Evolutionary conservation across 2,888 invertebrate species (phyloP), one percentile per base, ranked within the genome.

Genomic region (Erebia aethiops): DNA sequence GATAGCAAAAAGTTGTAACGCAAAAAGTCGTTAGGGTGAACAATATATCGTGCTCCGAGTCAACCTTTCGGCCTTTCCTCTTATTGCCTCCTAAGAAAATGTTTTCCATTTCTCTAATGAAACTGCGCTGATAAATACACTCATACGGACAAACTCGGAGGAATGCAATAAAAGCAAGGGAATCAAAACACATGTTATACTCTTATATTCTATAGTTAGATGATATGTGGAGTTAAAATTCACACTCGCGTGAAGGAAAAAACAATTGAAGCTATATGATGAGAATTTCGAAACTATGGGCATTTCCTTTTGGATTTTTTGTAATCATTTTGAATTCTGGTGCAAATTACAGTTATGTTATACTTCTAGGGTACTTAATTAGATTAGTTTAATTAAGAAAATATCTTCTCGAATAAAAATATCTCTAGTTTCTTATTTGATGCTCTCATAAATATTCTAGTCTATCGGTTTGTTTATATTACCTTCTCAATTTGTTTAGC

Each of bases 61-160:
- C 16, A 52, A 52, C 52, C 56, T 57, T 21, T 14, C 26, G 14
- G 11, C 57, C 35, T 41, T 60, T 41, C 41, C 16, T 43, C 60
- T 60, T 41, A 60, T 60, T 60, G 16, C 60, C 41, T 60, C 60
- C 41, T 41, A 60, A 60, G 41, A 60, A 41, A 60, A 60, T 60
- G 16, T 60, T 41, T 41, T 16, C 16, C 43, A 16, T 41, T 60
- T 16, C 60, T 60, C 41, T 60, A 60, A 60, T 60, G 60, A 60
- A 60, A 60, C 60, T 60, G 60, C 16, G 11, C 41, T 41, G 16
- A 60, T 43, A 60, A 60, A 41, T 43, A 60, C 41, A 60, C 41
- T 43, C 16, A 9, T 14, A 7, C 7, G 56, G 21, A 26, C 21
- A 26, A 57, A 18, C 18, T 54, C 18, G 9, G 10, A 54, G 54